Evolutionary conservation across 2,797 vertebrate genomes (phyloP).

Genomic region (Gymnopithys bicolor): DNA sequence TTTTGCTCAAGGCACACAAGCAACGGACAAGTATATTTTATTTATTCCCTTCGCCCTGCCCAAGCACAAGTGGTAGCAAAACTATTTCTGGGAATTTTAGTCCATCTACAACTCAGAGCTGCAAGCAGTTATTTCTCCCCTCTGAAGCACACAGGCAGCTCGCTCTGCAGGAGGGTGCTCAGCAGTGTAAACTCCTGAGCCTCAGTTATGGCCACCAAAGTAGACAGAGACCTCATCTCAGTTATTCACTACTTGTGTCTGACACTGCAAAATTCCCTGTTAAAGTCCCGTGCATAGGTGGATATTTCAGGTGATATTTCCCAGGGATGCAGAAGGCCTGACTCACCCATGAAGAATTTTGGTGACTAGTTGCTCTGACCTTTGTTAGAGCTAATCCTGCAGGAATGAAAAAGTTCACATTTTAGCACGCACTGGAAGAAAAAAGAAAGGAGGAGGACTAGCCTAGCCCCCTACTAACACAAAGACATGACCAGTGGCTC

Average conservation of each 20-base stretch:
- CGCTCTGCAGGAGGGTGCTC: not conserved
- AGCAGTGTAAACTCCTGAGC: not conserved
- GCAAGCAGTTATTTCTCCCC: not conserved
- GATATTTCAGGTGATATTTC: constrained; percentile 14
- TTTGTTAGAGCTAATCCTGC: constrained; percentile 55
- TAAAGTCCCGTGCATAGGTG: not conserved
- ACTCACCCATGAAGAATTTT: not conserved
- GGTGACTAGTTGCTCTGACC: constrained; percentile 37
- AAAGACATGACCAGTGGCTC: constrained; percentile 2
- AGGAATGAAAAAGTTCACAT: constrained; percentile 43
- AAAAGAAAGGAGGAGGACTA: not conserved
- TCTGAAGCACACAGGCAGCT: not conserved
- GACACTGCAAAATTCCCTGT: not conserved
- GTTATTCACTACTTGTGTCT: not conserved
- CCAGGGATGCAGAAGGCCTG: not conserved
- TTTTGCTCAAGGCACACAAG: constrained; percentile 48
- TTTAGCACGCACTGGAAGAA: not conserved
- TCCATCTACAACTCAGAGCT: not conserved
- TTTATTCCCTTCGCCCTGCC: not conserved
- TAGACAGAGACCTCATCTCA: not conserved
- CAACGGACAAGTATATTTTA: constrained; percentile 9
- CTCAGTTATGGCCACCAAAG: not conserved
- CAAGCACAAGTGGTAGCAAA: not conserved
- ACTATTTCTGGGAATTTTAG: constrained; percentile 9
- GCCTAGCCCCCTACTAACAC: not conserved